A percentile compares a stretch with the other conserved stretches of the same genome.
phyloP scores from a whole-genome alignment of 2,797 vertebrate species.

The Coreius guichenoti region DNA sequence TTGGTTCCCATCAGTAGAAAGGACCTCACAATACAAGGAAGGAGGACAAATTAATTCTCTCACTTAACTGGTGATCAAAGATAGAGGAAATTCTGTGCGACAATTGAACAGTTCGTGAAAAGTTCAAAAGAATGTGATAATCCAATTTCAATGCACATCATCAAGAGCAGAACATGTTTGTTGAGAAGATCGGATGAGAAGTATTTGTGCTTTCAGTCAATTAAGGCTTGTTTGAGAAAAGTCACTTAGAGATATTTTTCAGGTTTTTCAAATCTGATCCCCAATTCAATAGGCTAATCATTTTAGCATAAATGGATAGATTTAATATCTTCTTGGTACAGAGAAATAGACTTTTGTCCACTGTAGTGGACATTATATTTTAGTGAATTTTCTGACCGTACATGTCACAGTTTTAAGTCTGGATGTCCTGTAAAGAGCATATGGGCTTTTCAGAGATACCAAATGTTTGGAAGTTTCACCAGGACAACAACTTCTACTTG shows the following conservation, averaged over 20 bases:
- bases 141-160: slow-evolving; percentile 73
- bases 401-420: too few relatives aligned
- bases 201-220: slow-evolving; percentile 10
- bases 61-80: slow-evolving; percentile 75
- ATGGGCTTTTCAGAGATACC: too few relatives aligned
- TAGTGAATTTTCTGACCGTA: too few relatives aligned
- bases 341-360: too few relatives aligned
- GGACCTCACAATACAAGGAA: slow-evolving; percentile 63
- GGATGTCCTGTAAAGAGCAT: too few relatives aligned
- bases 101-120: slow-evolving; percentile 69
- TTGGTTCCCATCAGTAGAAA: slow-evolving; percentile 66
- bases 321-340: too few relatives aligned
- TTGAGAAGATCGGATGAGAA: background rate
- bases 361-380: too few relatives aligned
- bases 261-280: background rate
- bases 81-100: slow-evolving; percentile 72
- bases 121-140: slow-evolving; percentile 76
- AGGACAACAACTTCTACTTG: too few relatives aligned
- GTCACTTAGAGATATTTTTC: background rate
- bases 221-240: background rate
- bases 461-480: too few relatives aligned
- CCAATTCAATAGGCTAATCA: background rate
- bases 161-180: slow-evolving; percentile 53
- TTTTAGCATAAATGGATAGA: background rate
- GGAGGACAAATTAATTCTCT: slow-evolving; percentile 50